Percentiles rank a stretch among this genome's conserved stretches.
These are phyloP conservation scores for Standfussiana lucernea DNA, from an alignment of 2,888 invertebrate genomes.

Conservation along the genomic window DNA sequence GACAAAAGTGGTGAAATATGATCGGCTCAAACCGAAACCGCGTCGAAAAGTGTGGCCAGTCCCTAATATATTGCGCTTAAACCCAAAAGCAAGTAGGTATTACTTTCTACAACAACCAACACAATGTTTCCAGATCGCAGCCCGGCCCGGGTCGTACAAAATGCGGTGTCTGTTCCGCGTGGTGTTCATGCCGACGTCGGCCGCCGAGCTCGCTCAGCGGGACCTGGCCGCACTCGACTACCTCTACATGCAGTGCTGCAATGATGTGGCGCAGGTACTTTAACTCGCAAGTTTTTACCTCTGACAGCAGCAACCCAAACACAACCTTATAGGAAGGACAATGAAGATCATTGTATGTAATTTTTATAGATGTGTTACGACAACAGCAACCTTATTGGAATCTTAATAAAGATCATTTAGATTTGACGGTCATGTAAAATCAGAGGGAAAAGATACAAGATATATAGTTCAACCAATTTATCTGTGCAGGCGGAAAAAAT, in stretches of 20 bases:
- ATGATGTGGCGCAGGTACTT: constrained; percentile 94
- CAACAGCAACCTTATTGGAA: too few relatives aligned
- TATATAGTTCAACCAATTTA: too few relatives aligned
- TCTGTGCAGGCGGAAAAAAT: too few relatives aligned
- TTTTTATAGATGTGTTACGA: too few relatives aligned
- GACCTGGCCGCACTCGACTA: constrained; percentile 97
- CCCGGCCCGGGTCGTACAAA: constrained; percentile 97
- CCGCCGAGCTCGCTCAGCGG: constrained; percentile 95
- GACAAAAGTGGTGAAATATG: not conserved
- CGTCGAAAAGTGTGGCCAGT: not conserved
- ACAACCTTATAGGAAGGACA: too few relatives aligned
- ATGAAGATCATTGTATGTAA: too few relatives aligned
- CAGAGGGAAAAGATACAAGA: too few relatives aligned
- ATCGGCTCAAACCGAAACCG: not conserved
- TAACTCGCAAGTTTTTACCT: too few relatives aligned
- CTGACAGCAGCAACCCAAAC: too few relatives aligned
- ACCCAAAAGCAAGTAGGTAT: not conserved
- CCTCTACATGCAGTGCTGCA: constrained; percentile 97
- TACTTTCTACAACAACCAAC: not conserved
- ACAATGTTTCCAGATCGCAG: constrained; percentile 93
- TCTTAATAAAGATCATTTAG: too few relatives aligned
- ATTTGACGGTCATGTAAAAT: too few relatives aligned
- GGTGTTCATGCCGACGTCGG: constrained; percentile 96
- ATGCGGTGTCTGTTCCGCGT: constrained; percentile 97
- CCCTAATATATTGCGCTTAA: not conserved